Base-by-base conservation (phyloP, 37 sponge, comb jelly and placozoan species). In the Ephydatia muelleri region DNA sequence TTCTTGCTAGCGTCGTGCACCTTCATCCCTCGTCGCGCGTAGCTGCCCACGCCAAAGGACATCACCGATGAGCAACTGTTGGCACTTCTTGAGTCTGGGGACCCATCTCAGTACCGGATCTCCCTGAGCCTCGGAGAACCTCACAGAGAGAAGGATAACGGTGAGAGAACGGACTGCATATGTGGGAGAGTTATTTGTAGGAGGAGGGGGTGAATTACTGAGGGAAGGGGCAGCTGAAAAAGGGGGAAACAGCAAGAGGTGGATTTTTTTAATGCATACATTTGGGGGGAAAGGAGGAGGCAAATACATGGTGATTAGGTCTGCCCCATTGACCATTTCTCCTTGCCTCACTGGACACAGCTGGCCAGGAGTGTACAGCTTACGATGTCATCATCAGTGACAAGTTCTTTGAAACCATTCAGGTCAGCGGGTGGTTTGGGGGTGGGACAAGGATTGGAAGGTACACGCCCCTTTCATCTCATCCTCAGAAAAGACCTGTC, bases 71-170 rank as follows among this genome's bases (percentile, higher is more conserved):
- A 95, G 49, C 88, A 97, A 83, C 84, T 97, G 73, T 37, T 75
- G 16, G 64, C 84, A 21, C 70, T 97, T 22, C 67, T 88, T 30
- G 74, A 91, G 70, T 87, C 94, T 28, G 89, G 83, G 25, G 97
- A 97, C 80, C 79, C 94, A 36, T 86, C 93, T 19, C 80, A 83
- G 30, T 97, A 83, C 67, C 76, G 97, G 27, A 87, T 97, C 0
- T 96, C 97, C 19, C 66, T 97, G 64, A 94, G 96, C 85, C 88
- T 97, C 3, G 97, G 97, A 37, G 93, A 89, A 37, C 97, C 97
- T n/a, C 96, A 95, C 37, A 89, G 87, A 19, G 96, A 92, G 66
- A 78, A 91, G 12, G 97, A 97, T 65, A 90, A 96, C 31, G 79
- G 96, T 95, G 29, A 57, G 84, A 13, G 57, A 57, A 14, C 9